These are phyloP conservation scores for Pangasius krempfi DNA, from an alignment of 2,797 vertebrate genomes.

Conservation along the genomic window DNA sequence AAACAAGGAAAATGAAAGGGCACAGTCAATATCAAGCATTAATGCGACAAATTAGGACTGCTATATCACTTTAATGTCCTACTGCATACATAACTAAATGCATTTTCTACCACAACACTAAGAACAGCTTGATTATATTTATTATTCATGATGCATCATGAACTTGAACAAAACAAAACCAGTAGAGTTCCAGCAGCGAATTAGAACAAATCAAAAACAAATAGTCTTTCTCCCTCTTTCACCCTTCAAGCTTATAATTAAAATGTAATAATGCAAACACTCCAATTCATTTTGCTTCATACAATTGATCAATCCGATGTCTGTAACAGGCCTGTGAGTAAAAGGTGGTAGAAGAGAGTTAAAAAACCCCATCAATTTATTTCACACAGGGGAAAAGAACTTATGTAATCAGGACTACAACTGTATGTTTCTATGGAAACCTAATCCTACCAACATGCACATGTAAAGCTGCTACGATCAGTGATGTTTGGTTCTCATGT, in stretches of 20 bases:
- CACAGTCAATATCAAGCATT: not conserved
- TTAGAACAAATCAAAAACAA: slow-evolving; percentile 39
- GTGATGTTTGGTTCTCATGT: slow-evolving; percentile 29
- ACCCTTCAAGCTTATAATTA: slow-evolving; percentile 18
- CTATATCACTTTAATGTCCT: slow-evolving; percentile 9
- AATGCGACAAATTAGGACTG: slow-evolving; percentile 9
- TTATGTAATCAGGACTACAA: slow-evolving; percentile 76
- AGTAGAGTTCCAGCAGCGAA: slow-evolving; percentile 10
- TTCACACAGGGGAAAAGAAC: slow-evolving; percentile 42
- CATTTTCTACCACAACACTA: slow-evolving; percentile 3
- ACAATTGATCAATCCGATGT: not conserved
- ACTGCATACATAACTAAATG: slow-evolving; percentile 3
- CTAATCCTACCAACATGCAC: slow-evolving; percentile 73
- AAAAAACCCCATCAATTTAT: slow-evolving; percentile 34
- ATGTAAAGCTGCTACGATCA: slow-evolving; percentile 60
- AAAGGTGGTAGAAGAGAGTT: slow-evolving; percentile 13
- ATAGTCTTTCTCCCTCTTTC: not conserved
- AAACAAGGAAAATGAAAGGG: slow-evolving; percentile 10
- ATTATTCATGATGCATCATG: slow-evolving; percentile 33
- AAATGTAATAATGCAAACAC: slow-evolving; percentile 15
- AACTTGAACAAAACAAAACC: slow-evolving; percentile 25
- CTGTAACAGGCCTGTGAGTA: slow-evolving; percentile 6
- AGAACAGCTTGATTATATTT: slow-evolving; percentile 30
- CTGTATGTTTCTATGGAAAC: slow-evolving; percentile 82
- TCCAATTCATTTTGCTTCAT: slow-evolving; percentile 21